Evolutionary conservation across 1,140 invertebrate genomes (phyloP).

Genomic region (Saccostrea cuccullata): DNA sequence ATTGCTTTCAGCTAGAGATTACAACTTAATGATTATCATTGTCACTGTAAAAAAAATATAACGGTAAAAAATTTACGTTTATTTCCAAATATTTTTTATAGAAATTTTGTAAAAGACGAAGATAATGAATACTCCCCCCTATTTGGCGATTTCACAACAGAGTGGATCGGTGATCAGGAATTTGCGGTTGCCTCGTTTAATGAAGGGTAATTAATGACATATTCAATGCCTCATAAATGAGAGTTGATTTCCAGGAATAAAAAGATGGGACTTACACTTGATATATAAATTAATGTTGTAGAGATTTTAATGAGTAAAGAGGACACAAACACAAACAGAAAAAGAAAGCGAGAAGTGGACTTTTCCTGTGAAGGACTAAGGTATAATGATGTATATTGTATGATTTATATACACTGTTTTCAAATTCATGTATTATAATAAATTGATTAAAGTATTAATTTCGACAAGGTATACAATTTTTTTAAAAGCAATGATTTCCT

Average conservation of each 20-base stretch:
- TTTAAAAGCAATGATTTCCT: constrained; percentile 18
- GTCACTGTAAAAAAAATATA: constrained; percentile 9
- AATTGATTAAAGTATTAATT: constrained; percentile 17
- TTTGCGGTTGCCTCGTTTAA: constrained; percentile 6
- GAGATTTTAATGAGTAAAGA: constrained; percentile 2
- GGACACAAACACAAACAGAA: neutral
- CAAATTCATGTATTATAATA: neutral
- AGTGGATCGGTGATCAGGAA: neutral
- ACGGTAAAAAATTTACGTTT: constrained; percentile 19
- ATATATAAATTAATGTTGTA: constrained; percentile 19
- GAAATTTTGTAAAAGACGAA: constrained; percentile 8
- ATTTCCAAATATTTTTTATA: constrained; percentile 18
- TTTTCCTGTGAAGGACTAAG: constrained; percentile 20
- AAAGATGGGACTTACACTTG: constrained; percentile 6
- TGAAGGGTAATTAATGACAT: constrained; percentile 13
- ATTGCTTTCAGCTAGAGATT: constrained; percentile 9
- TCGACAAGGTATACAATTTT: constrained; percentile 13
- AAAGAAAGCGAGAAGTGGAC: neutral
- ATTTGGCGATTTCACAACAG: constrained; percentile 4
- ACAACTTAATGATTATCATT: constrained; percentile 10
- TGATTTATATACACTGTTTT: neutral
- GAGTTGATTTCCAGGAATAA: constrained; percentile 11
- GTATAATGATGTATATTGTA: constrained; percentile 15
- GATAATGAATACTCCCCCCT: constrained; percentile 11
- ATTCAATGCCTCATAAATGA: constrained; percentile 15